Conservation (phyloP, 2,113 vertebrate genomes). For the Perccottus glenii region DNA sequence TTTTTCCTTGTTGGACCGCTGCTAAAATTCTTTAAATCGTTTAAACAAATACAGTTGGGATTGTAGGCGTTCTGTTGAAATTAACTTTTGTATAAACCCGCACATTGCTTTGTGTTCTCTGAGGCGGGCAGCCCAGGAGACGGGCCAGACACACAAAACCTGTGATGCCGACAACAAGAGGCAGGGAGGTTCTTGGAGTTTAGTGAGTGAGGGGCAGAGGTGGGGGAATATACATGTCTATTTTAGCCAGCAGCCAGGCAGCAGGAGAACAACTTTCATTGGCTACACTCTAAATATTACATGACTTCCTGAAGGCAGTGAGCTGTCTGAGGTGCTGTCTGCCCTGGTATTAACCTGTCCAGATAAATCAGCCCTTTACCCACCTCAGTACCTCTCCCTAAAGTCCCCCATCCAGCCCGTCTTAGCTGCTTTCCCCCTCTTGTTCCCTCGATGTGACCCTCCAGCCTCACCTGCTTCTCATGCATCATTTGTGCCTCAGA, state of each 20-base stretch:
- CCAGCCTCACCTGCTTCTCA: constrained; percentile 36
- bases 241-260: constrained; percentile 67
- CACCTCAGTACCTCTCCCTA: constrained; percentile 45
- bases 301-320: constrained; percentile 80
- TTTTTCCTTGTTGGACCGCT: neutral
- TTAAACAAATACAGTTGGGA: constrained; percentile 26
- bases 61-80: constrained; percentile 22
- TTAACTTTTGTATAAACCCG: constrained; percentile 3
- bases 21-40: constrained; percentile 21
- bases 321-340: constrained; percentile 75
- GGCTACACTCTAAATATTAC: constrained; percentile 82
- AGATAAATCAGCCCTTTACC: constrained; percentile 80
- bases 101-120: constrained; percentile 12
- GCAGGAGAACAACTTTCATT: constrained; percentile 73
- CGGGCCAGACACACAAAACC: neutral
- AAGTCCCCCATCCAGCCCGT: constrained; percentile 27
- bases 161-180: constrained; percentile 11
- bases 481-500: constrained; percentile 41
- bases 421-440: constrained; percentile 19
- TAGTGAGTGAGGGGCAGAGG: constrained; percentile 3
- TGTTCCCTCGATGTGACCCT: constrained; percentile 20
- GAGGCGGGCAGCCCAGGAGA: neutral
- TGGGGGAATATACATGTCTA: constrained; percentile 67
- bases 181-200: constrained; percentile 13
- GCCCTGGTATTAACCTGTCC: constrained; percentile 82